Evolutionary conservation across 2,113 vertebrate genomes (phyloP).

Genomic region (Noturus placidus): DNA sequence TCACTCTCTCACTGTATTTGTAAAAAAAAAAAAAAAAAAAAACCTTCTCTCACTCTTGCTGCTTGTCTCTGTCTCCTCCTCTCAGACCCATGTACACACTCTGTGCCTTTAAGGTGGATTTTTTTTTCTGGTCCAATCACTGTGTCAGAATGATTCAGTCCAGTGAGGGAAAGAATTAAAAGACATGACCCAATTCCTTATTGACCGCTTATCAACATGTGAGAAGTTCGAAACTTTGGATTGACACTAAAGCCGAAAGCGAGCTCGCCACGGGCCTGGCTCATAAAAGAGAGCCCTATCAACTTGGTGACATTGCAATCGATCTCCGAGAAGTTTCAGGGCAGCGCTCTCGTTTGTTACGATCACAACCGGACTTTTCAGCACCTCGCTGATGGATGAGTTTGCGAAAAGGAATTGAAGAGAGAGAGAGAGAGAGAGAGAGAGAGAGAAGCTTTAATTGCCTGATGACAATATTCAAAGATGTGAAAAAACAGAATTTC

Average conservation of each 20-base stretch:
- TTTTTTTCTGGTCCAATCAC: neutral
- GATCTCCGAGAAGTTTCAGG: constrained; percentile 30
- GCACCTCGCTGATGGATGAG: constrained; percentile 15
- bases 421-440: too few species aligned
- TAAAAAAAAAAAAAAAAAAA: neutral
- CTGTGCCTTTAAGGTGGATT: neutral
- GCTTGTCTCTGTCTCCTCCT: neutral
- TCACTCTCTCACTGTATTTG: neutral
- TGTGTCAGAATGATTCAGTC: constrained; percentile 14
- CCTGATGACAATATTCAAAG: constrained; percentile 10
- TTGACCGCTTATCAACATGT: constrained; percentile 39
- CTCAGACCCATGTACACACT: neutral
- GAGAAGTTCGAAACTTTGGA: constrained; percentile 35
- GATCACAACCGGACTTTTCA: constrained; percentile 24
- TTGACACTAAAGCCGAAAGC: constrained; percentile 24
- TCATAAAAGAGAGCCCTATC: constrained; percentile 44
- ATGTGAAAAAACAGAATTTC: neutral
- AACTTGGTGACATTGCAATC: constrained; percentile 33
- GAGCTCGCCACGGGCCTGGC: neutral
- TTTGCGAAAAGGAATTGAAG: neutral
- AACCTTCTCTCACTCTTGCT: neutral
- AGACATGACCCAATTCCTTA: constrained; percentile 33
- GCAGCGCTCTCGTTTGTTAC: constrained; percentile 20
- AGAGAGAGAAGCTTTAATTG: neutral
- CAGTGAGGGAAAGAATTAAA: constrained; percentile 36